Percentiles rank a stretch among this genome's conserved stretches.
Conservation (phyloP, 2,888 invertebrate genomes). For the Danaus chrysippus region DNA sequence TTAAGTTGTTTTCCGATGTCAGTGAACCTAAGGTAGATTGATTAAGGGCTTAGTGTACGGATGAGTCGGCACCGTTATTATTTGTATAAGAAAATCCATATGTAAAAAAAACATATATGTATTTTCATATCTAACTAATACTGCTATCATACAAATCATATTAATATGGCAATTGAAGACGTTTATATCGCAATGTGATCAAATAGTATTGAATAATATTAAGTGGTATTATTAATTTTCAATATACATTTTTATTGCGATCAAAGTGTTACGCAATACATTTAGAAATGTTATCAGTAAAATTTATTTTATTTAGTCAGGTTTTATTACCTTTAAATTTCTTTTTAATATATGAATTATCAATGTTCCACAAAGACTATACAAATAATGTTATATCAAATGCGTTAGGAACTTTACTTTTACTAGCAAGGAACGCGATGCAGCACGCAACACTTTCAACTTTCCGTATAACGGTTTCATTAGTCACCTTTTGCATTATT, state of each 20-base stretch:
- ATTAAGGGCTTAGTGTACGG: conserved; percentile 12
- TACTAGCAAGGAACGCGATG: conserved; percentile 58
- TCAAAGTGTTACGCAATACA: no score
- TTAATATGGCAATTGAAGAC: no score
- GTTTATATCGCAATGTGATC: no score
- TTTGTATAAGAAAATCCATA: neutral
- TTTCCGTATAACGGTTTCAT: conserved; percentile 45
- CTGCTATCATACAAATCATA: no score
- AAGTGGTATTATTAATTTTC: no score
- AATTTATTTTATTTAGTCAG: no score
- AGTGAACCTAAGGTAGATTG: conserved; percentile 18
- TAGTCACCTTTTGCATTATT: conserved; percentile 25
- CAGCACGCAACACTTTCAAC: conserved; percentile 73
- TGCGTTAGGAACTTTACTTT: conserved; percentile 68
- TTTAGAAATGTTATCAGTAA: no score
- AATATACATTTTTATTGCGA: no score
- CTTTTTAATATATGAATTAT: no score
- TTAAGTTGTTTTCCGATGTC: conserved; percentile 14
- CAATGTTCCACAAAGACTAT: conserved; percentile 14
- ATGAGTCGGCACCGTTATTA: conserved; percentile 11
- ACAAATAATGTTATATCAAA: conserved; percentile 35
- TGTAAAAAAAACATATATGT: neutral
- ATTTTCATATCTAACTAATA: neutral
- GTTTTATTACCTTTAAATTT: no score
- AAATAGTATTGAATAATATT: no score